Conservation (phyloP, 2,888 invertebrate genomes). For the Drosophila emarginata region DNA sequence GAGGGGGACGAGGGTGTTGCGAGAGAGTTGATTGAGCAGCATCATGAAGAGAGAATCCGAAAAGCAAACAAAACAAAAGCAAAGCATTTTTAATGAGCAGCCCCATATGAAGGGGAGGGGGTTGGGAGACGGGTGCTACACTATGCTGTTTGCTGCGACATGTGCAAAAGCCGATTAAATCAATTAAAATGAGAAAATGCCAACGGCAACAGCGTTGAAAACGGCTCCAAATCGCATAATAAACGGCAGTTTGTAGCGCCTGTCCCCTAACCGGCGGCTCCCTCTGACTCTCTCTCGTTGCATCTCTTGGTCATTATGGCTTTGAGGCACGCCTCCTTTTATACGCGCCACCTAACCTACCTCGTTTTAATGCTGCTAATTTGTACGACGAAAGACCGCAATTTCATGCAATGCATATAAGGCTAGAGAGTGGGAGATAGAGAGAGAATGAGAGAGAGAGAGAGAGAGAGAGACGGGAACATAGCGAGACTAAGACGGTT, state of each 20-base stretch:
- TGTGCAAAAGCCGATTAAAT: conserved; percentile 69
- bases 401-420: conserved; percentile 29
- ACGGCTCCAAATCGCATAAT: conserved; percentile 40
- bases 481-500: background rate
- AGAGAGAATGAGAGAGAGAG: background rate
- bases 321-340: background rate
- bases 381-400: conserved; percentile 46
- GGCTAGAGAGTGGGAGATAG: background rate
- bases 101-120: background rate
- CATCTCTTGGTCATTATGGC: conserved; percentile 58
- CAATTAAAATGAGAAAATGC: conserved; percentile 69
- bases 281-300: background rate
- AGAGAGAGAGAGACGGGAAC: background rate
- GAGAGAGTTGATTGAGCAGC: background rate
- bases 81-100: conserved; percentile 66
- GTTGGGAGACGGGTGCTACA: background rate
- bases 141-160: conserved; percentile 31
- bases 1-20: background rate
- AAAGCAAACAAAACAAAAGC: conserved; percentile 40
- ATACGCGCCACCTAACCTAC: background rate
- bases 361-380: conserved; percentile 53
- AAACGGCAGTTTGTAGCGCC: conserved; percentile 50
- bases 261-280: conserved; percentile 4
- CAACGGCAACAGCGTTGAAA: conserved; percentile 35
- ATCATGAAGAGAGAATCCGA: conserved; percentile 2